Evolutionary conservation across 35 echinoderm and acorn worm species (phyloP), one percentile per base, ranked within the genome.

Genomic region (Heliocidaris erythrogramma): DNA sequence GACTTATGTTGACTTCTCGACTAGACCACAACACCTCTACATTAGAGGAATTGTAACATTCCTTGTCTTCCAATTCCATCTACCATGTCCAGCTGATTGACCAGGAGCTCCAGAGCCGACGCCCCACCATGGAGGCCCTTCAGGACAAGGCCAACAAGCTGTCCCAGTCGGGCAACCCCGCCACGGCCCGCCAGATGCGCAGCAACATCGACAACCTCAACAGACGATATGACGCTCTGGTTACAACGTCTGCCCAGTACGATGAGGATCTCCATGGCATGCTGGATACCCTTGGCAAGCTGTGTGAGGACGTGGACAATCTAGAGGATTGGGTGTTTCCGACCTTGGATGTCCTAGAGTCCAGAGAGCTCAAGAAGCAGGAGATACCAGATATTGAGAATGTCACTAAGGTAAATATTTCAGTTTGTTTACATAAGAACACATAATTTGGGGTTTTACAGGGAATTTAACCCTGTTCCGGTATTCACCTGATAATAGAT

Each of bases 301-400:
- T 99, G 89, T 93, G 96, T 94, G 98, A 99, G 7, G 96, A 99
- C n/a, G 95, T 99, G 27, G 98, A 99, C 65, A 61, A 96, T 5
- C 71, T 99, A 90, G 98, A 99, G 91, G 98, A 99, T 50, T 99
- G 98, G 98, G 61, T 99, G 31, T 97, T 99, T 92, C 97, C 98
- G 13, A 92, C 96, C 7, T 49, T 99, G 8, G 96, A 99, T 85
- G 94, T 94, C 2, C 92, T 99, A 90, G 98, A 99, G 88, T 99
- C 98, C 0, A 94, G 93, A 49, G 97, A 99, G 30, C 94, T 99
- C 35, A 99, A 97, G 94, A 97, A 97, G 71, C 96, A 96, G 92
- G 90, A 94, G 30, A 95, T 99, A 11, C 97, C 97, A 5, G 97
- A 99, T 49, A 96, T 99, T 49, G 98, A 97, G 84, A 94, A 94